Evolutionary conservation across 2,888 invertebrate species (phyloP), one percentile per base, ranked within the genome.

Genomic region (Rhagonycha lutea): DNA sequence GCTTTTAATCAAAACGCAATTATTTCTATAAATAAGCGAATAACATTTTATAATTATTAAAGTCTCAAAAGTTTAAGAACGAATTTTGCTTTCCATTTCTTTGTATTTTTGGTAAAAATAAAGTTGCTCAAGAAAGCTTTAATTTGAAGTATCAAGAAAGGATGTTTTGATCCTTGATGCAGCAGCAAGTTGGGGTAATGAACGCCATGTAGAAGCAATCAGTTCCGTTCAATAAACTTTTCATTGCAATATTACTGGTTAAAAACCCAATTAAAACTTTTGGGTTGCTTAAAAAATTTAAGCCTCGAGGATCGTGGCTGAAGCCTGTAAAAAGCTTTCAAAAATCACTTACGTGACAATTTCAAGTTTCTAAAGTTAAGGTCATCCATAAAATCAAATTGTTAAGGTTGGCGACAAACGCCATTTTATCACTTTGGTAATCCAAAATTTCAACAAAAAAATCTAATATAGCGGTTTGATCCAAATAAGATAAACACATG

Each of bases 401-500:
- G 47, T 47, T 47, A 47, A 47, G 47, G 47, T 47, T 47, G 47
- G n/a, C 47, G 47, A 47, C 47, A 47, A 47, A 47, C 47, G 47
- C 47, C 47, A 47, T 47, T 47, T 47, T 47, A 47, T 47, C 47
- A 47, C 47, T 47, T n/a, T n/a, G 47, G 47, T n/a, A 47, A 47
- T 47, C 47, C 47, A 47, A 47, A 47, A 47, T 47, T n/a, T 47
- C 47, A 47, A 47, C 47, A 47, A 47, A 47, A 47, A 47, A 47
- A 47, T 47, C 47, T 47, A 47, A 60, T 69, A 23, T 12, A 26
- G 60, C 60, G 60, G 60, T 23, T 69, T 26, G 69, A 70, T 70
- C 28, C n/a, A 70, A n/a, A 29, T 62, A 14, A 60, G 70, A 70
- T 70, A 70, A 70, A 18, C 23, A 29, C 14, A 70, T 62, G 70